Conservation (phyloP, 1,140 invertebrate genomes). For the Drosophila mauritiana region DNA sequence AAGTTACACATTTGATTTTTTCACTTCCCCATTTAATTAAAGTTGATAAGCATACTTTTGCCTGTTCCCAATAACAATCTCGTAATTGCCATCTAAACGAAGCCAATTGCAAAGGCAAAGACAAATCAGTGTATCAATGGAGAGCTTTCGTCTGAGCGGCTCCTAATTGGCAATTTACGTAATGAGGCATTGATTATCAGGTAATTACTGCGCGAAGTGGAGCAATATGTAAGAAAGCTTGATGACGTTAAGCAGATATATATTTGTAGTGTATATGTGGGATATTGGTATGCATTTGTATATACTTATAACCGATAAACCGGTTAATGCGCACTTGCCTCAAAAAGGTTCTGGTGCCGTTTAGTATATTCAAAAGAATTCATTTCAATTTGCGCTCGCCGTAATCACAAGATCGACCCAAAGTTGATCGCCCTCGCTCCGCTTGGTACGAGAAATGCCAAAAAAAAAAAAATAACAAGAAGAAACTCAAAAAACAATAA, state of each 20-base stretch:
- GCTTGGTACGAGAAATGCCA: slow-evolving; percentile 67
- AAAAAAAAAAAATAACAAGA: slow-evolving; percentile 24
- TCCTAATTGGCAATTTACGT: slow-evolving; percentile 65
- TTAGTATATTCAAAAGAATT: slow-evolving; percentile 47
- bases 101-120: slow-evolving; percentile 49
- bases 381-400: slow-evolving; percentile 57
- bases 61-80: slow-evolving; percentile 29
- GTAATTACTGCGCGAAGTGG: slow-evolving; percentile 55
- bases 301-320: slow-evolving; percentile 44
- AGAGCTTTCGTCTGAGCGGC: slow-evolving; percentile 27
- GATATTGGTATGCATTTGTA: background rate
- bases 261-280: slow-evolving; percentile 4
- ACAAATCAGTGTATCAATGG: slow-evolving; percentile 43
- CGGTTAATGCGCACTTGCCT: slow-evolving; percentile 57
- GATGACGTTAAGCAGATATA: slow-evolving; percentile 55
- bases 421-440: slow-evolving; percentile 76
- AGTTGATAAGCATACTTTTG: background rate
- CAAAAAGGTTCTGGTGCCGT: slow-evolving; percentile 38
- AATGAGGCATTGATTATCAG: slow-evolving; percentile 48
- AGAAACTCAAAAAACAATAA: background rate
- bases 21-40: background rate
- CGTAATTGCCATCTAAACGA: slow-evolving; percentile 67
- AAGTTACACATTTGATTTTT: too few species aligned
- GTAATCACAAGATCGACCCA: slow-evolving; percentile 59
- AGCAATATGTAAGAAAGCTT: slow-evolving; percentile 48